Evolutionary conservation across 1,140 invertebrate genomes (phyloP).

Genomic region (Diorhabda sublineata): DNA sequence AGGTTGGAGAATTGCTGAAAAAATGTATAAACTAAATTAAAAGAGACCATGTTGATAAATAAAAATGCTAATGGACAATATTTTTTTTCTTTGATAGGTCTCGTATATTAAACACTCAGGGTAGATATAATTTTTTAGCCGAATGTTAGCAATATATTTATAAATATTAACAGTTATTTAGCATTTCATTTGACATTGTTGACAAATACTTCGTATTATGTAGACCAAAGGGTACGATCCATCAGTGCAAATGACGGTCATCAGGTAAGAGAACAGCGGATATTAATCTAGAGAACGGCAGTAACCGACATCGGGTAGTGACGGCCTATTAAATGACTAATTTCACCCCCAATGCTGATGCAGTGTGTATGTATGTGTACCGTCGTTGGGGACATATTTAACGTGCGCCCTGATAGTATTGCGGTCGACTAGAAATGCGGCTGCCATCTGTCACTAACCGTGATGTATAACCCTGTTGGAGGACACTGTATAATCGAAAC

Average conservation of each 20-base stretch:
- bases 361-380: conserved; percentile 21
- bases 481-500: conserved; percentile 13
- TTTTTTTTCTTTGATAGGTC: too few relatives aligned
- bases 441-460: conserved; percentile 29
- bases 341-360: conserved; percentile 14
- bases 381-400: conserved; percentile 24
- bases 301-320: conserved; percentile 27
- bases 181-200: not conserved
- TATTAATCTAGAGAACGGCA: conserved; percentile 22
- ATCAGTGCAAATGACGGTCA: not conserved
- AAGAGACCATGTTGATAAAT: too few relatives aligned
- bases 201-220: not conserved
- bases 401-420: conserved; percentile 17
- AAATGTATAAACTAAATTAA: too few relatives aligned
- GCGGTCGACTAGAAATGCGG: conserved; percentile 22
- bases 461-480: conserved; percentile 29
- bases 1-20: too few relatives aligned
- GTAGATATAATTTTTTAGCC: too few relatives aligned
- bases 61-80: too few relatives aligned
- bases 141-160: too few relatives aligned
- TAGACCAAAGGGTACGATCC: not conserved
- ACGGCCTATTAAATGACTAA: conserved; percentile 30
- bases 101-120: too few relatives aligned
- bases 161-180: too few relatives aligned
- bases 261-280: conserved; percentile 3